Evolutionary conservation across 2,797 vertebrate genomes (phyloP).

Genomic region (Girardinus metallicus): DNA sequence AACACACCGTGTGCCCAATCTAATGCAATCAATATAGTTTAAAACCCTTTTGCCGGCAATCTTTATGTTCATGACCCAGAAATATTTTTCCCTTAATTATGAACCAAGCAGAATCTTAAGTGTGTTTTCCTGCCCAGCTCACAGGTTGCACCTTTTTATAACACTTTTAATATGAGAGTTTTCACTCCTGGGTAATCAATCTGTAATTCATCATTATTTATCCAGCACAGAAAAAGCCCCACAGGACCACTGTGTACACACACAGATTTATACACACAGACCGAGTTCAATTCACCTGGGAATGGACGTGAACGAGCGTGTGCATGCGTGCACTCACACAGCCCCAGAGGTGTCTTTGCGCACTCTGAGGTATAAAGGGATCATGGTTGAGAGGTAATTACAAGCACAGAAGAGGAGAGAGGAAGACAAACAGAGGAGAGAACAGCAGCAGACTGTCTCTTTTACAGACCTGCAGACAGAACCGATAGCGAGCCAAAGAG

Average conservation of each 20-base stretch:
- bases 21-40: slow-evolving; percentile 61
- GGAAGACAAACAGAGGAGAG: slow-evolving; percentile 51
- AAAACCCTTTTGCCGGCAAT: slow-evolving; percentile 58
- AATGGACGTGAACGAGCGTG: not conserved
- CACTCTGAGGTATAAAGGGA: slow-evolving; percentile 69
- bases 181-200: slow-evolving; percentile 80
- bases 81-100: slow-evolving; percentile 68
- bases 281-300: slow-evolving; percentile 33
- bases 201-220: slow-evolving; percentile 80
- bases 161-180: slow-evolving; percentile 70
- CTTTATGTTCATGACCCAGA: slow-evolving; percentile 66
- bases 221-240: slow-evolving; percentile 58
- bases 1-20: slow-evolving; percentile 35
- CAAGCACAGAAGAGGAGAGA: slow-evolving; percentile 40
- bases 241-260: slow-evolving; percentile 35
- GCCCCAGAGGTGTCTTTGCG: slow-evolving; percentile 59
- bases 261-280: slow-evolving; percentile 28
- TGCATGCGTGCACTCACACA: not conserved
- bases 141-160: slow-evolving; percentile 67
- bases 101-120: slow-evolving; percentile 42
- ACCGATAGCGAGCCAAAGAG: slow-evolving; percentile 9
- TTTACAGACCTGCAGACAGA: slow-evolving; percentile 33
- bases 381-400: slow-evolving; percentile 74
- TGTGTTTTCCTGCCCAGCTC: slow-evolving; percentile 30
- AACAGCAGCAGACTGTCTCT: slow-evolving; percentile 26